phyloP scores from a whole-genome alignment of 1,140 invertebrate genomes.

The Cepaea nemoralis region DNA sequence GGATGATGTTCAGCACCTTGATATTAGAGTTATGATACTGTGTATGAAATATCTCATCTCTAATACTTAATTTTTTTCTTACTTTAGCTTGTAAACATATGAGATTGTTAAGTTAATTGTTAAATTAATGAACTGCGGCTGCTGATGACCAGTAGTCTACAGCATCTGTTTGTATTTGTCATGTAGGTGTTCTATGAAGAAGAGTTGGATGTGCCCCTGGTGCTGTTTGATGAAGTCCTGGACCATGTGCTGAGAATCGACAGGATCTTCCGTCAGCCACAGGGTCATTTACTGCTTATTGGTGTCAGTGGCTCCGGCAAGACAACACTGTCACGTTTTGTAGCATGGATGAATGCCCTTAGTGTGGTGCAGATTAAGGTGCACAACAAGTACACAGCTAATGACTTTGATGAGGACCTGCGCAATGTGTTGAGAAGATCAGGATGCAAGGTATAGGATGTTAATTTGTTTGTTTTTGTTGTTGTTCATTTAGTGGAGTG shows the following conservation, averaged over 20 bases:
- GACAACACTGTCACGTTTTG: constrained; percentile 97
- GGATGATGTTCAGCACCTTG: too few relatives aligned
- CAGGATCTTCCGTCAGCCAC: constrained; percentile 98
- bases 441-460: constrained; percentile 85
- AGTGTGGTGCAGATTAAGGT: constrained; percentile 93
- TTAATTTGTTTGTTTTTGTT: too few relatives aligned
- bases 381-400: constrained; percentile 98
- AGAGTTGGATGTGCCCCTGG: constrained; percentile 97
- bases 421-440: constrained; percentile 91
- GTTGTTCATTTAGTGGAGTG: too few relatives aligned
- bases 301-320: constrained; percentile 91
- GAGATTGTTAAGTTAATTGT: too few relatives aligned
- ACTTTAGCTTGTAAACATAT: too few relatives aligned
- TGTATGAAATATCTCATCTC: too few relatives aligned
- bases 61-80: too few relatives aligned
- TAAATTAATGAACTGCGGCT: too few relatives aligned
- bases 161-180: too few relatives aligned
- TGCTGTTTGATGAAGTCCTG: constrained; percentile 98
- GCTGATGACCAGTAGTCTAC: too few relatives aligned
- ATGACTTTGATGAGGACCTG: constrained; percentile 99
- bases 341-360: constrained; percentile 99
- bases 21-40: too few relatives aligned
- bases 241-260: constrained; percentile 99
- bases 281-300: constrained; percentile 92
- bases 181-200: constrained; percentile 99